phyloP scores from a whole-genome alignment of 1,140 invertebrate species.

The Akabosia matsudoensis region DNA sequence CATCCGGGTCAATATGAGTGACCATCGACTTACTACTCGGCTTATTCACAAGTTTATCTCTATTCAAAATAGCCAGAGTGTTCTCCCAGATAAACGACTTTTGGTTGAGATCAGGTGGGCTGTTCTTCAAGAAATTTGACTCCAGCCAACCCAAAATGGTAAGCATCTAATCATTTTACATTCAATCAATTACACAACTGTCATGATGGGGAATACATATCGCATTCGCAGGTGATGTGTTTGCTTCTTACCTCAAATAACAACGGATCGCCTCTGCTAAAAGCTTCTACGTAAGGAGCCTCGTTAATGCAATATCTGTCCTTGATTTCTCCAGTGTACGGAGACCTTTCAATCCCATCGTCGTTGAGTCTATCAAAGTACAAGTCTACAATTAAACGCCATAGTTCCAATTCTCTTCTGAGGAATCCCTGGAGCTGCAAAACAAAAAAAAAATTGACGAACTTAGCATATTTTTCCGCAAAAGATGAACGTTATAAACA shows the following conservation, averaged over 20 bases:
- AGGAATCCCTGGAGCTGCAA: conserved; percentile 30
- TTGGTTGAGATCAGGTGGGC: conserved; percentile 26
- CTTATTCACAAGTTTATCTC: conserved; percentile 12
- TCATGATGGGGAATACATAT: neutral
- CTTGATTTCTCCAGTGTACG: neutral
- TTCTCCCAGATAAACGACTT: conserved; percentile 42
- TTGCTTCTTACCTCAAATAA: conserved; percentile 40
- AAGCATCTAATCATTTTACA: conserved; percentile 10
- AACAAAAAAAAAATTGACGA: neutral
- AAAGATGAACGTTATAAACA: too few species aligned
- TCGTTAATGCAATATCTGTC: conserved; percentile 30
- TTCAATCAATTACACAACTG: neutral
- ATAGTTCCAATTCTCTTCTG: conserved; percentile 34
- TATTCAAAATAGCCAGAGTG: conserved; percentile 38
- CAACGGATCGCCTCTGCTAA: conserved; percentile 24
- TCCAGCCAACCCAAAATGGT: conserved; percentile 42
- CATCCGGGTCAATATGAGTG: conserved; percentile 87
- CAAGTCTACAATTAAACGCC: conserved; percentile 34
- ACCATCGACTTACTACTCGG: conserved; percentile 56
- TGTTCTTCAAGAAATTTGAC: conserved; percentile 20
- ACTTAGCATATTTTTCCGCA: too few species aligned
- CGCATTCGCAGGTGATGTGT: too few species aligned
- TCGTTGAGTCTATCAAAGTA: conserved; percentile 24
- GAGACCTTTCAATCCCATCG: neutral
- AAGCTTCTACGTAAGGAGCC: neutral